Base-by-base conservation (phyloP, 2,797 vertebrate genomes). In the Trachops cirrhosus region DNA sequence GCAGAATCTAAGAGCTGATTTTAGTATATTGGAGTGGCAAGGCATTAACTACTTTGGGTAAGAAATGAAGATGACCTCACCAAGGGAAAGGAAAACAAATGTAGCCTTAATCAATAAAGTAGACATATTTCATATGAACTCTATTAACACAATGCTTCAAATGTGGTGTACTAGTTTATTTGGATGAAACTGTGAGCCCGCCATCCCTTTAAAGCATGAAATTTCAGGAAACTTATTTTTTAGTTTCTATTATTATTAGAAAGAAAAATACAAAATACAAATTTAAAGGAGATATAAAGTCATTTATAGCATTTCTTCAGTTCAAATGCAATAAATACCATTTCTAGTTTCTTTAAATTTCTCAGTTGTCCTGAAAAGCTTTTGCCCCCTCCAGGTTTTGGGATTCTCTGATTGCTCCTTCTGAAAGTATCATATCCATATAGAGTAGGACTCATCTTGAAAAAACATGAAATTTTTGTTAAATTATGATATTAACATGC, bases 41-140 rank as follows among this genome's bases (percentile, higher is more conserved):
- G 86, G 57, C 0, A 0, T 68, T 62, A 96, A 94, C 57, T 3
- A 1, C 62, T 44, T 73, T 73, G 0, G 77, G 59, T 97, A 92
- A 97, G 74, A 62, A 97, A 97, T 88, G 89, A 77, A 39, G 80
- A 91, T 95, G 67, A 96, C 95, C 97, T 97, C 95, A 97, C 89
- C 29, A 70, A 93, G 80, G 34, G 71, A 97, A 97, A 75, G 85
- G 85, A 97, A 98, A 92, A n/a, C 67, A 95, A 97, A 93, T 89
- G 50, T 32, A 96, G 94, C 89, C 71, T 95, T 94, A 96, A 97
- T 97, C 96, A 97, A 97, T 95, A 96, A 96, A 68, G 41, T 1
- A 24, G 96, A 95, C 83, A 41, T 95, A 98, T 93, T 98, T 96
- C 85, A 85, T 44, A 41, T 44, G 52, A 96, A 73, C 29, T 37